Evolutionary conservation across 2,797 vertebrate species (phyloP).

Genomic region (Coendou prehensilis): DNA sequence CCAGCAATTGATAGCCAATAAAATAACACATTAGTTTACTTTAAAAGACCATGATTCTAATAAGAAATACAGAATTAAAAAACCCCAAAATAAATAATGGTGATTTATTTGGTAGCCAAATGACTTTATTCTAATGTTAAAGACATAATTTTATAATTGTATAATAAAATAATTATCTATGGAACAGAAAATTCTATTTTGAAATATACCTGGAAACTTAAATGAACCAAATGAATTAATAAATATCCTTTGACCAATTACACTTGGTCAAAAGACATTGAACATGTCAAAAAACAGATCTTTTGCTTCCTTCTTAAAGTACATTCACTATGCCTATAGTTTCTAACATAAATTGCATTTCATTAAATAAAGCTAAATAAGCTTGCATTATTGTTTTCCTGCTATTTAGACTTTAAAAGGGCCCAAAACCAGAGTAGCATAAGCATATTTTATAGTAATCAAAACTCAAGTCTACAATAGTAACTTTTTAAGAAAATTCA

Average conservation of each 20-base stretch:
- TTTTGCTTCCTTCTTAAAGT: conserved; percentile 36
- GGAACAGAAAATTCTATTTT: conserved; percentile 43
- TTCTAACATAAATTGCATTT: conserved; percentile 24
- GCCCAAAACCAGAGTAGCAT: not conserved
- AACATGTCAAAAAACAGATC: conserved; percentile 45
- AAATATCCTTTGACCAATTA: conserved; percentile 61
- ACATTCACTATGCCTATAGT: not conserved
- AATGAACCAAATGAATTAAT: conserved; percentile 43
- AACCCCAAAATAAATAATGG: not conserved
- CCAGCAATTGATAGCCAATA: not conserved
- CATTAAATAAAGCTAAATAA: conserved; percentile 57
- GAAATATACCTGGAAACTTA: conserved; percentile 41
- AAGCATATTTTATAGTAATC: conserved; percentile 55
- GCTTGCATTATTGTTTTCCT: not conserved
- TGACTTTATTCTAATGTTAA: conserved; percentile 48
- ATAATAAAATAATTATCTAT: conserved; percentile 15
- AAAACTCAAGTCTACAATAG: conserved; percentile 62
- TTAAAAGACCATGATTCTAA: conserved; percentile 50
- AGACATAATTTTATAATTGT: conserved; percentile 37
- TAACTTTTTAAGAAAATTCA: conserved; percentile 65
- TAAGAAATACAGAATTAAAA: conserved; percentile 36
- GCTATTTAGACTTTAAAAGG: conserved; percentile 54
- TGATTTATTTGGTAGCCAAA: conserved; percentile 38
- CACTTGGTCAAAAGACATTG: conserved; percentile 49
- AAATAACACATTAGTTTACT: conserved; percentile 37